A percentile compares a stretch with the other conserved stretches of the same genome.
Evolutionary conservation across 1,140 invertebrate genomes (phyloP).

Genomic region (Lepidostoma basale): DNA sequence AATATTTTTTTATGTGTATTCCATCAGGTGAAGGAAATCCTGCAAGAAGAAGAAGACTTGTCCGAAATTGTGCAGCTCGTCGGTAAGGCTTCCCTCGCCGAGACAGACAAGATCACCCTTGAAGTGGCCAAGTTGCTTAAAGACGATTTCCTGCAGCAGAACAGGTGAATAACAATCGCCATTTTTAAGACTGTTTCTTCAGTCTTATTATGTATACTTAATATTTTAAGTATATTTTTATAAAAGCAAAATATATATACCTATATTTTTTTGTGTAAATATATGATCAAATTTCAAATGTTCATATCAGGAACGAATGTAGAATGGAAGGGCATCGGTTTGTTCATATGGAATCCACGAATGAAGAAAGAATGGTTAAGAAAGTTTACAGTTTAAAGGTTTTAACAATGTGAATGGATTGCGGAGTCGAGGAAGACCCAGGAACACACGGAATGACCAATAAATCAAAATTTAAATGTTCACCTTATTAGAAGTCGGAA

Average conservation of each 20-base stretch:
- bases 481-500: no score
- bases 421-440: no score
- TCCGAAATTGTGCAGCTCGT: constrained; percentile 99
- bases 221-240: constrained; percentile 1
- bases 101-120: constrained; percentile 98
- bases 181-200: constrained; percentile 5
- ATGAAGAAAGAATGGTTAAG: no score
- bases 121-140: constrained; percentile 98
- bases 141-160: constrained; percentile 99
- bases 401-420: no score
- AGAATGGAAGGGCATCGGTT: neutral
- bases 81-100: constrained; percentile 97
- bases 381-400: no score
- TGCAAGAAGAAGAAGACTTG: constrained; percentile 99
- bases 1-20: neutral
- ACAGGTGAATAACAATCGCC: constrained; percentile 66
- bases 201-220: neutral
- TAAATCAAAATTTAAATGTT: no score
- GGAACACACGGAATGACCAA: no score
- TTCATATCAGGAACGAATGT: no score
- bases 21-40: constrained; percentile 90
- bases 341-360: no score
- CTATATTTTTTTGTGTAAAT: no score
- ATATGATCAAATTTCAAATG: no score
- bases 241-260: no score